Conservation (phyloP, 37 sponge, comb jelly and placozoan genomes). For the Mnemiopsis leidyi region DNA sequence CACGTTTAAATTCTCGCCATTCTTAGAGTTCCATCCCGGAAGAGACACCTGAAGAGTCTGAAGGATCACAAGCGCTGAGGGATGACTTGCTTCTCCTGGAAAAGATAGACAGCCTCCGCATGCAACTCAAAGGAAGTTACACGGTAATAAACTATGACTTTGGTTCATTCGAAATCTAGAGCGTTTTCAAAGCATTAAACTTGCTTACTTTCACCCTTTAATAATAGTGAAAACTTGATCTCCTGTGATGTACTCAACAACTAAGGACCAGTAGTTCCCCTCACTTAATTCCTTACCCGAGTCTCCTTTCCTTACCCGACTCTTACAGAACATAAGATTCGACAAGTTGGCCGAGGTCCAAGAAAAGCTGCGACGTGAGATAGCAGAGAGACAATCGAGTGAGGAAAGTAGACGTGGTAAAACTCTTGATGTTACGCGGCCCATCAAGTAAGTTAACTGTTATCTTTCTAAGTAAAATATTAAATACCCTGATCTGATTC, state of each 20-base stretch:
- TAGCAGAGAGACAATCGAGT: constrained; percentile 37
- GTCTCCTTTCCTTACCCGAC: too few relatives aligned
- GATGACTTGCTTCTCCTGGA: background rate
- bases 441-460: constrained; percentile 57
- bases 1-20: too few relatives aligned
- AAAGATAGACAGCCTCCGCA: constrained; percentile 31
- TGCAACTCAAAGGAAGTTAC: constrained; percentile 1
- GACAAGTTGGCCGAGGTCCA: constrained; percentile 57
- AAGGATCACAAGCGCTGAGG: background rate
- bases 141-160: background rate
- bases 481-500: too few relatives aligned
- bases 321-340: constrained; percentile 11
- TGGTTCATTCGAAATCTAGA: too few relatives aligned
- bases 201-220: too few relatives aligned
- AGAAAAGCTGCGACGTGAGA: background rate
- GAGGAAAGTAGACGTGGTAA: constrained; percentile 53
- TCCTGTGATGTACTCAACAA: too few relatives aligned
- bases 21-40: background rate
- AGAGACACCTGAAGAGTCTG: background rate
- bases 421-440: background rate
- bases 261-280: too few relatives aligned
- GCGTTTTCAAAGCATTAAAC: too few relatives aligned
- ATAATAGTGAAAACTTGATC: too few relatives aligned
- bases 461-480: too few relatives aligned
- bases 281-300: too few relatives aligned